phyloP scores from a whole-genome alignment of 2,113 vertebrate genomes.

The Phoxinus phoxinus region DNA sequence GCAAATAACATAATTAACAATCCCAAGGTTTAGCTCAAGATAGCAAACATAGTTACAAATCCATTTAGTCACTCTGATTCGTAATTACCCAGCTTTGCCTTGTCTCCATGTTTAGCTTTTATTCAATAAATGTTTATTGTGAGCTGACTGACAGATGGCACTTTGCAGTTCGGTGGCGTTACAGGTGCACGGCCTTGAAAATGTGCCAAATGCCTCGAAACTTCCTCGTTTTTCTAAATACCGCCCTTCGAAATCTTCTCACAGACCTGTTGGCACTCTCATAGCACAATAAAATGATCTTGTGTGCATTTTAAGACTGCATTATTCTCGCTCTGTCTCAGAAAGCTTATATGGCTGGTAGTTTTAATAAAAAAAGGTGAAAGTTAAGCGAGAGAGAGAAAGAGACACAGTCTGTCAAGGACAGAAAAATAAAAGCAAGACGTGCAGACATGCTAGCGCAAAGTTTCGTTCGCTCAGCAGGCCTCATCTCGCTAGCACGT shows the following conservation, averaged over 20 bases:
- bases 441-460: not conserved
- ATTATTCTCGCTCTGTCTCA: not conserved
- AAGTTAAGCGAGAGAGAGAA: slow-evolving; percentile 13
- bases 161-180: slow-evolving; percentile 58
- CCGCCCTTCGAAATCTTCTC: not conserved
- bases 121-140: slow-evolving; percentile 70
- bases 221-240: not conserved
- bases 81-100: slow-evolving; percentile 69
- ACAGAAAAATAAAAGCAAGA: slow-evolving; percentile 17
- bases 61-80: slow-evolving; percentile 71
- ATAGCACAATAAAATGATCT: not conserved
- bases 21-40: slow-evolving; percentile 63
- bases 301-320: not conserved
- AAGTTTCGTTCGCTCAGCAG: not conserved
- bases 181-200: slow-evolving; percentile 61
- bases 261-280: not conserved
- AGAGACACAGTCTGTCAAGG: not conserved
- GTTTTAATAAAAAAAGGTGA: slow-evolving; percentile 6
- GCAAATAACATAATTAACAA: not conserved
- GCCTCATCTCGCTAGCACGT: slow-evolving; percentile 17
- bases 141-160: slow-evolving; percentile 49
- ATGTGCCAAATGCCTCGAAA: not conserved
- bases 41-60: slow-evolving; percentile 74
- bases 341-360: slow-evolving; percentile 9
- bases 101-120: slow-evolving; percentile 62